Conservation (phyloP, 2,888 invertebrate genomes). For the Tetragonisca angustula region DNA sequence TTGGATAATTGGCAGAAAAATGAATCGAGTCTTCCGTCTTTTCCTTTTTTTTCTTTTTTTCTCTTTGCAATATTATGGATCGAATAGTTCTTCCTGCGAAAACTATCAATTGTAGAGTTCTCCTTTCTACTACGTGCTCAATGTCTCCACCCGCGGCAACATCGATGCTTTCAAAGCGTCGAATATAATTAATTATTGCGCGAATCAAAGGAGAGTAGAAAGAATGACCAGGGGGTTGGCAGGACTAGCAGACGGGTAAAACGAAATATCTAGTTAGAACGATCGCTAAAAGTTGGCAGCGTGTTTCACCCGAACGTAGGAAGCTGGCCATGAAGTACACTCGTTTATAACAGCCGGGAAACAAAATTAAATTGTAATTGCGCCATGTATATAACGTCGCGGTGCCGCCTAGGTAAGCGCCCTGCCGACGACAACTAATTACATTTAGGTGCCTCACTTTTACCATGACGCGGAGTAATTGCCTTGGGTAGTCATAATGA, state of each 20-base stretch:
- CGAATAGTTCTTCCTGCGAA: not conserved
- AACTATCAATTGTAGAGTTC: not conserved
- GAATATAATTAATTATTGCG: conserved; percentile 74
- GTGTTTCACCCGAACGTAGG: conserved; percentile 58
- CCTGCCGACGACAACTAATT: conserved; percentile 74
- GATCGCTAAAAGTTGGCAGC: conserved; percentile 64
- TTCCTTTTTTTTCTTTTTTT: no score
- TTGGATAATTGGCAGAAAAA: no score
- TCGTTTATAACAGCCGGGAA: conserved; percentile 73
- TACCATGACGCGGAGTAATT: conserved; percentile 70
- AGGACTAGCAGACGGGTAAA: conserved; percentile 1
- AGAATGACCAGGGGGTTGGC: not conserved
- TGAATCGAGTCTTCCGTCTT: no score
- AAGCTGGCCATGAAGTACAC: conserved; percentile 72
- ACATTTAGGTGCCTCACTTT: conserved; percentile 74
- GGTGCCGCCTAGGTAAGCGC: conserved; percentile 70
- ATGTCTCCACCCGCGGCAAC: conserved; percentile 21
- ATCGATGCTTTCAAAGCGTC: conserved; percentile 69
- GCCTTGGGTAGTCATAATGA: conserved; percentile 71
- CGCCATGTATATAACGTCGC: conserved; percentile 70
- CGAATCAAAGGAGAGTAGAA: conserved; percentile 62
- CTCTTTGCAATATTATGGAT: not conserved
- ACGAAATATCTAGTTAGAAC: conserved; percentile 59
- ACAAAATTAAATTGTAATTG: conserved; percentile 77
- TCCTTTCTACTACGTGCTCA: not conserved